Conservation (phyloP, 1,140 invertebrate genomes). For the Rhyacophila brunnea region DNA sequence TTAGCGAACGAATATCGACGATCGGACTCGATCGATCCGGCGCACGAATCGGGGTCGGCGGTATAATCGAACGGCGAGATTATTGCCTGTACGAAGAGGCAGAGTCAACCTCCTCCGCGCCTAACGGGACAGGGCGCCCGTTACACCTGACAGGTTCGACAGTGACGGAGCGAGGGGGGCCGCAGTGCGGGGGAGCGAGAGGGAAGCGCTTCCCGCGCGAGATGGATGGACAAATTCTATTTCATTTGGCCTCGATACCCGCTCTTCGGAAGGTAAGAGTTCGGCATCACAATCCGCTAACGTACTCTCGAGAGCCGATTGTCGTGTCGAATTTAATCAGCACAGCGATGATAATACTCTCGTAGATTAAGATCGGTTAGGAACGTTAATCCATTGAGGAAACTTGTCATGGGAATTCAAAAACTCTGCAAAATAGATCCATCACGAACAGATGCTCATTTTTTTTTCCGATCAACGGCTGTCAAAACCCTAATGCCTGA, state of each 20-base stretch:
- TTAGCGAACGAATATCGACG: conserved; percentile 4
- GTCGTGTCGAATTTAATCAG: too few relatives aligned
- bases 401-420: too few relatives aligned
- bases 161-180: background rate
- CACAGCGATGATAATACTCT: too few relatives aligned
- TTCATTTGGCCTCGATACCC: conserved; percentile 24
- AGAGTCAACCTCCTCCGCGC: conserved; percentile 37
- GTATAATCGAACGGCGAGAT: background rate
- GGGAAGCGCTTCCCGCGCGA: conserved; percentile 3
- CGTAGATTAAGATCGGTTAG: too few relatives aligned
- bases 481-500: too few relatives aligned
- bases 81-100: background rate
- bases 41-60: conserved; percentile 11
- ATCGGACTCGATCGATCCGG: conserved; percentile 8
- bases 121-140: conserved; percentile 27
- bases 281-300: conserved; percentile 2
- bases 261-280: conserved; percentile 10
- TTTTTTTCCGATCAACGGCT: too few relatives aligned
- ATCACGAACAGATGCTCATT: too few relatives aligned
- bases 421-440: too few relatives aligned
- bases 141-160: conserved; percentile 10
- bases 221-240: conserved; percentile 19
- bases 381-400: too few relatives aligned
- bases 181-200: background rate
- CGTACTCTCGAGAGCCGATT: background rate